These are phyloP conservation scores for Campoplex capitator DNA, from an alignment of 2,888 invertebrate species.

Conservation along the genomic window DNA sequence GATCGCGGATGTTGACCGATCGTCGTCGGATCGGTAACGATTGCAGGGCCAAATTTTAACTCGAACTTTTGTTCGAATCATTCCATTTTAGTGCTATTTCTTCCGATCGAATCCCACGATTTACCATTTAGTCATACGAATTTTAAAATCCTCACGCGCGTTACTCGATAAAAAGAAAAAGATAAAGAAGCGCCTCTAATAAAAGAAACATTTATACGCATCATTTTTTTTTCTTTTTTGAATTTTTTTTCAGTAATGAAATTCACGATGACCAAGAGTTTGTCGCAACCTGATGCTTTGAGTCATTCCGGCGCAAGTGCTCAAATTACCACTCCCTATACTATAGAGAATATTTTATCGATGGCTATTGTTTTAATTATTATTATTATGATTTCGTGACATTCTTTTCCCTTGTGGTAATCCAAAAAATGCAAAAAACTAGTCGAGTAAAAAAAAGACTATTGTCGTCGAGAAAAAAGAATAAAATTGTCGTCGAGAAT, in stretches of 20 bases:
- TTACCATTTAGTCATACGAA: background rate
- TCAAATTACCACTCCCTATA: conserved; percentile 13
- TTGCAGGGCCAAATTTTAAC: background rate
- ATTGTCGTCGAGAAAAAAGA: too few species aligned
- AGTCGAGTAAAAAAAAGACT: too few species aligned
- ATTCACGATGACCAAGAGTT: conserved; percentile 43
- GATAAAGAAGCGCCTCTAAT: background rate
- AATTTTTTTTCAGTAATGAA: conserved; percentile 2
- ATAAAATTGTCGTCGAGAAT: too few species aligned
- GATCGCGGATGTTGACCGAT: background rate
- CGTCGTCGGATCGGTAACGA: background rate
- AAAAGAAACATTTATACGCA: background rate
- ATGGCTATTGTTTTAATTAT: background rate
- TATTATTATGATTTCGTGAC: background rate
- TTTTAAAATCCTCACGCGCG: background rate
- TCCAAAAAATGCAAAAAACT: background rate
- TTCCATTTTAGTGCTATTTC: background rate
- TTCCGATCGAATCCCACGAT: background rate
- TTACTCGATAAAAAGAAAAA: background rate
- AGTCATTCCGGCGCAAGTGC: conserved; percentile 33
- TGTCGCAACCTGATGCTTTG: conserved; percentile 27
- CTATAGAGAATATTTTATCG: background rate
- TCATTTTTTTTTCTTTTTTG: background rate
- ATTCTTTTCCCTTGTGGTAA: background rate
- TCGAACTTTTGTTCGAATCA: too few species aligned